These are phyloP conservation scores for Trichogramma evanescens DNA, from an alignment of 2,888 invertebrate species.

Conservation along the genomic window DNA sequence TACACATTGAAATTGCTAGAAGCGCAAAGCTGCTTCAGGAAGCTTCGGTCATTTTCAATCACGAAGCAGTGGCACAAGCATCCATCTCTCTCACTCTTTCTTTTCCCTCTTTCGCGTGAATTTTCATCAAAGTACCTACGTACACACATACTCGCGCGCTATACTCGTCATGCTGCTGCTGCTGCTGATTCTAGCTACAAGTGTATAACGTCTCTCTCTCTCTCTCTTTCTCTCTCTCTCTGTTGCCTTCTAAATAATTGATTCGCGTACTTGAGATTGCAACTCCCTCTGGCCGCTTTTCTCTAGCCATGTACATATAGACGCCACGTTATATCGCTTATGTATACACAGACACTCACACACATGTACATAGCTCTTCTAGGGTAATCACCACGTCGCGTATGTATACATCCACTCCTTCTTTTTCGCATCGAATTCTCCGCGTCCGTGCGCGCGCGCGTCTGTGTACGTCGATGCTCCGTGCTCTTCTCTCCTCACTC, in stretches of 20 bases:
- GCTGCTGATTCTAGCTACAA: too few species aligned
- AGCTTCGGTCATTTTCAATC: conserved; percentile 18
- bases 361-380: neutral
- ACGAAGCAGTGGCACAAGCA: neutral
- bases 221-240: too few species aligned
- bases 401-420: conserved; percentile 1
- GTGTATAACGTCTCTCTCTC: too few species aligned
- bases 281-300: too few species aligned
- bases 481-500: neutral
- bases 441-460: neutral
- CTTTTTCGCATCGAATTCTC: conserved; percentile 14
- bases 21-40: too few species aligned
- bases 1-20: too few species aligned
- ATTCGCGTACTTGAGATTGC: too few species aligned
- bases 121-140: conserved; percentile 14
- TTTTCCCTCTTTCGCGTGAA: conserved; percentile 14
- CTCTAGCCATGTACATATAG: too few species aligned
- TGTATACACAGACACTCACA: neutral
- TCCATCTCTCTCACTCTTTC: too few species aligned
- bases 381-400: neutral
- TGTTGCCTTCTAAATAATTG: too few species aligned
- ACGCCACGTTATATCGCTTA: too few species aligned
- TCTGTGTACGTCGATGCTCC: neutral
- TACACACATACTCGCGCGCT: neutral
- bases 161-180: too few species aligned